phyloP scores from a whole-genome alignment of 2,797 vertebrate species.

The Halcyon smyrnensis region DNA sequence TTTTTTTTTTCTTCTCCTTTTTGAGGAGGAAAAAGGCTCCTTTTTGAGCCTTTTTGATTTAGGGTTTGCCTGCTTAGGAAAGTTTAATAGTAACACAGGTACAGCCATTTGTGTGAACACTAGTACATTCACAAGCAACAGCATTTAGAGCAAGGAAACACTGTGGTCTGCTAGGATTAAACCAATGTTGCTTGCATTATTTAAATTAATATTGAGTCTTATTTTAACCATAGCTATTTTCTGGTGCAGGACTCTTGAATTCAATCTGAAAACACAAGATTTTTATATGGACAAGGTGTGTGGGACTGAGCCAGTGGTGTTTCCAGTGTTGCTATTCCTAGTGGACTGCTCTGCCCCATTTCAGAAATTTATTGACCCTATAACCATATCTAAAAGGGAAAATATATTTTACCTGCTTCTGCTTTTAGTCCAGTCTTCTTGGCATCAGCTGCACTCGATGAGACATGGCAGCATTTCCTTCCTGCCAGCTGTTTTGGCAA shows the following conservation, averaged over 20 bases:
- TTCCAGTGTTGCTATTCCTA: not conserved
- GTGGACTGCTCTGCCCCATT: not conserved
- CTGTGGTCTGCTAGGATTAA: not conserved
- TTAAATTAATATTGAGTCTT: not conserved
- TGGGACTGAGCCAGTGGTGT: not conserved
- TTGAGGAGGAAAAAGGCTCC: not conserved
- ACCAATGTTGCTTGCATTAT: not conserved
- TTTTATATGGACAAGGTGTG: not conserved
- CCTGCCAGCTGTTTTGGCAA: slow-evolving; percentile 65
- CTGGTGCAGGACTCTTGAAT: not conserved
- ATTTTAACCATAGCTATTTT: not conserved
- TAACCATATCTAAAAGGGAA: not conserved
- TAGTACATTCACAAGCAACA: not conserved
- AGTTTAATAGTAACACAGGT: not conserved
- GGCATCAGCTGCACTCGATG: not conserved
- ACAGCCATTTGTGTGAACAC: not conserved
- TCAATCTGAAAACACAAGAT: not conserved
- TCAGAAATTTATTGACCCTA: not conserved
- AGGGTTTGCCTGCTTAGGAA: not conserved
- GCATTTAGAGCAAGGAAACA: not conserved
- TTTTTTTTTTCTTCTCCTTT: not conserved
- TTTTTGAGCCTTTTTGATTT: not conserved
- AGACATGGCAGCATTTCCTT: slow-evolving; percentile 42
- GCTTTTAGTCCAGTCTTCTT: slow-evolving; percentile 25
- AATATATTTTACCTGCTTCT: slow-evolving; percentile 42